Base-by-base conservation (phyloP, 2,113 vertebrate genomes). In the Egretta garzetta region DNA sequence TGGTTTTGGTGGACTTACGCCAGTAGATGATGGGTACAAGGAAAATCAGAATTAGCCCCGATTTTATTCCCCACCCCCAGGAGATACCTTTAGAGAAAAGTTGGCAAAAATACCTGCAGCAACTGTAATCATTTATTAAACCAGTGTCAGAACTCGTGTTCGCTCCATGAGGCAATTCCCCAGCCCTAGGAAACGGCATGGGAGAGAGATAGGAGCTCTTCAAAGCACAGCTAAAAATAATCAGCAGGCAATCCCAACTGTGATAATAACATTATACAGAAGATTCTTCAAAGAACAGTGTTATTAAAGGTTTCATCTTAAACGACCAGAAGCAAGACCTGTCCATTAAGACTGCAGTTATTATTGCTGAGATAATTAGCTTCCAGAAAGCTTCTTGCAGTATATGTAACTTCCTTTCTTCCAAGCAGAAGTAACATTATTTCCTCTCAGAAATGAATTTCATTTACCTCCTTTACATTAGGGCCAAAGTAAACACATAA, bases 321-420 rank as follows among this genome's bases (percentile, higher is more conserved):
- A 76, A 71, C 52, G 63, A 83, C 63, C 63, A 95, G 71, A 94
- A 94, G 87, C 62, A 77, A 96, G 81, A 80, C 35, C n/a, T 82
- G 35, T n/a, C 30, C 50, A 45, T 91, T 86, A 91, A 75, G 41
- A 26, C 7, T 92, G 45, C 10, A 87, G 66, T 82, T 94, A 86
- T 96, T 97, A 95, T 68, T 94, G 58, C 94, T 91, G 77, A 97
- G 88, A 96, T 93, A 97, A 95, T 98, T 97, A 97, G 26, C 83
- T 84, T 53, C 55, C 33, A 71, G 71, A 93, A 56, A 88, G 39
- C 73, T 85, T 85, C 47, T 77, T 86, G 21, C 52, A 87, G n/a
- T 33, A 3, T 14, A 72, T 32, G 43, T 50, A 80, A 91, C 92
- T 97, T 97, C 68, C 91, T 93, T 84, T 81, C 80, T 95, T 82